Conservation (phyloP, 2,113 vertebrate genomes). For the Ictalurus punctatus region DNA sequence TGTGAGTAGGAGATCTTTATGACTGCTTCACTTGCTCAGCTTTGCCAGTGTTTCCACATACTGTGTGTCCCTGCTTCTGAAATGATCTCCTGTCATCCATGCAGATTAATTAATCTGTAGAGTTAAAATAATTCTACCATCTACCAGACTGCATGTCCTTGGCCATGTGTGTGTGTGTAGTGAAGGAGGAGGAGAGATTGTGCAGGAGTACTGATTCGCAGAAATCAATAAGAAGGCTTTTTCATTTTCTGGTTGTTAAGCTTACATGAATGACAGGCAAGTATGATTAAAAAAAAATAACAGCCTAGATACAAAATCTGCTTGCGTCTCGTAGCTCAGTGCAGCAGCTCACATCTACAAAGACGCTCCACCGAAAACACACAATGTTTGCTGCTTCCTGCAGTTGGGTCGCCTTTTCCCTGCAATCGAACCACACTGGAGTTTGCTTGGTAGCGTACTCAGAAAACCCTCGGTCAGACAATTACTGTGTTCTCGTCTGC, state of each 20-base stretch:
- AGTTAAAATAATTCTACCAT: background rate
- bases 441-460: background rate
- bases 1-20: too few species aligned
- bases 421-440: too few species aligned
- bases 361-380: background rate
- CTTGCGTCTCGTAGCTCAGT: background rate
- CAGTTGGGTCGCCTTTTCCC: background rate
- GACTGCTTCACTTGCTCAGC: background rate
- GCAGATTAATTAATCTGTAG: background rate
- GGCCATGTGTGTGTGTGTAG: background rate
- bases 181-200: background rate
- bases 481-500: background rate
- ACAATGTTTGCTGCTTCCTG: background rate
- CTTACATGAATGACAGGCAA: background rate
- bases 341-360: background rate
- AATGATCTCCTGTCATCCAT: background rate
- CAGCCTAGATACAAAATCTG: background rate
- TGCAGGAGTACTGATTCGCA: background rate
- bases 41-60: background rate
- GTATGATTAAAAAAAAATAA: background rate
- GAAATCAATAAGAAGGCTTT: background rate
- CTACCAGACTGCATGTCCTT: background rate
- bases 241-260: background rate
- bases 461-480: background rate
- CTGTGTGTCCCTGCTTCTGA: background rate